Base-by-base conservation (phyloP, 1,140 invertebrate species). In the Eriosoma lanigerum region DNA sequence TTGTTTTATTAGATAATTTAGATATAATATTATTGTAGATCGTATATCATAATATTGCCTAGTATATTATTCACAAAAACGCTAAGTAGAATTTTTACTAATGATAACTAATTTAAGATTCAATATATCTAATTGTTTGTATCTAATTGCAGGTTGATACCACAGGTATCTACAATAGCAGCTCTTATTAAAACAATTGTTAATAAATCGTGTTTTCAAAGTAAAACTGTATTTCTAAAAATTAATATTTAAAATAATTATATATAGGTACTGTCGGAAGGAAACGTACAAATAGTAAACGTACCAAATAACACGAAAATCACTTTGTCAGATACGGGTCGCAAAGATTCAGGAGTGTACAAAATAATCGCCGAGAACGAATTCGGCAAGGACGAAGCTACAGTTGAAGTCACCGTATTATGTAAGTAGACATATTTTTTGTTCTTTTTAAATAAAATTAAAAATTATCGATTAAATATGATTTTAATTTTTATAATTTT, bases 241-340 rank as follows among this genome's bases (percentile, higher is more conserved):
- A 38, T 2, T 48, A 17, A 21, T 17, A 13, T 68, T 68, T 68
- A 46, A 24, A 46, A 48, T 48, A 46, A 46, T 6, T n/a, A n/a
- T 38, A 8, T 38, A 38, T 48, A 89, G 83, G 85, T 91, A 0
- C 88, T 88, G 82, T 86, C 88, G 84, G 89, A 89, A 78, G 90
- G 87, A 58, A 94, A 93, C 84, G 89, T 96, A 60, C 93, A 95
- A 86, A 93, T 96, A 73, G 88, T 92, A 46, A 96, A 97, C 85
- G 89, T 96, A 24, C 96, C 97, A 66, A 95, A 98, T 86, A 96
- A 97, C 84, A 96, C 96, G 0, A 96, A 96, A 85, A 87, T 99
- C 60, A 93, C 89, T 68, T 93, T 99, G 82, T 92, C 90, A 50
- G 94, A 97, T 83, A 90, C 94, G 0, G 86, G 92, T 0, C 89